These are phyloP conservation scores for Rhinichthys klamathensis DNA, from an alignment of 2,113 vertebrate genomes.

Conservation along the genomic window DNA sequence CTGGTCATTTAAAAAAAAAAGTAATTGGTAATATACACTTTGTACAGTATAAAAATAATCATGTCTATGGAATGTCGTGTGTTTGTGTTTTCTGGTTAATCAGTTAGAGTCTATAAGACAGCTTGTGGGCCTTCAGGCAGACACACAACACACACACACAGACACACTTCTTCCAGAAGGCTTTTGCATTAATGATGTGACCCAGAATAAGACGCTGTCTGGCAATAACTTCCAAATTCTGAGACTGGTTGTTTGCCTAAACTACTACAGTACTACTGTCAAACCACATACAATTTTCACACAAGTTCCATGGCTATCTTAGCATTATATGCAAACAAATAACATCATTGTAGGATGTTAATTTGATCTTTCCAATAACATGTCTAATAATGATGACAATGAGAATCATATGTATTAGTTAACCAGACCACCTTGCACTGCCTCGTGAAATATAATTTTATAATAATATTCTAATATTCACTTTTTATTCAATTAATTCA, in stretches of 20 bases:
- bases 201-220: constrained; percentile 7
- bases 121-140: not conserved
- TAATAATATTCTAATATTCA: too few species aligned
- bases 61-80: too few species aligned
- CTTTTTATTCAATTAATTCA: not conserved
- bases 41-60: too few species aligned
- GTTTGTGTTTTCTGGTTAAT: constrained; percentile 8
- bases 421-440: not conserved
- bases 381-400: not conserved
- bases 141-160: not conserved
- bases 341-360: not conserved
- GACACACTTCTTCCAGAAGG: constrained; percentile 20
- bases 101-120: not conserved
- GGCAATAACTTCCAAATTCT: not conserved
- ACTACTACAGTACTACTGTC: constrained; percentile 6
- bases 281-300: not conserved
- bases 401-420: not conserved
- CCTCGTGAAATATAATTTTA: too few species aligned
- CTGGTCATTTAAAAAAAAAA: too few species aligned
- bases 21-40: too few species aligned
- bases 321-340: not conserved
- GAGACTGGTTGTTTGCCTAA: not conserved
- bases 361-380: not conserved
- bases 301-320: not conserved
- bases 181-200: constrained; percentile 32